Conservation (phyloP, 2,888 invertebrate species). For the Luffia ferchaultella region DNA sequence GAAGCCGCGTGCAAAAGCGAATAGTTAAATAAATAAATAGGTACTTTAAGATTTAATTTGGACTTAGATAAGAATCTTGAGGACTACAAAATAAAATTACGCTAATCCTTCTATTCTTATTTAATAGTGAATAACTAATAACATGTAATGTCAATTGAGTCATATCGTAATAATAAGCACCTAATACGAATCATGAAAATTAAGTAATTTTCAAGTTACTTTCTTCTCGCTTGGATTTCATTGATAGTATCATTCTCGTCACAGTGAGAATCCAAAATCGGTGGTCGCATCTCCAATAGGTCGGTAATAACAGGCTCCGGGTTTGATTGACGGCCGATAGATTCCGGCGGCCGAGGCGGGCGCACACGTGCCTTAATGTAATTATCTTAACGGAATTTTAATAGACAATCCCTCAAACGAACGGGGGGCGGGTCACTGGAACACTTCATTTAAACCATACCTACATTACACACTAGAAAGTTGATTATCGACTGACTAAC, state of each 20-base stretch:
- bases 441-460: not conserved
- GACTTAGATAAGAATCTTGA: no score
- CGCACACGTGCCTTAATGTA: slow-evolving; percentile 7
- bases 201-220: no score
- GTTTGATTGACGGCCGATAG: slow-evolving; percentile 11
- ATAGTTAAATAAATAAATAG: no score
- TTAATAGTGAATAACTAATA: no score
- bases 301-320: slow-evolving; percentile 19
- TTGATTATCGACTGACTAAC: no score
- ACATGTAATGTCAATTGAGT: no score
- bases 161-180: no score
- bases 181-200: no score
- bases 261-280: not conserved
- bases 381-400: slow-evolving; percentile 13
- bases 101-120: no score
- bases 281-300: slow-evolving; percentile 13
- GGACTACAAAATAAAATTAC: no score
- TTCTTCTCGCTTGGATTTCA: not conserved
- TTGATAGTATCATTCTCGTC: not conserved
- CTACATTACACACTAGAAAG: not conserved
- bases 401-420: slow-evolving; percentile 11
- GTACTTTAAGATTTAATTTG: no score
- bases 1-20: no score
- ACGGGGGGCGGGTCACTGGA: slow-evolving; percentile 3
- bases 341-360: slow-evolving; percentile 2